A percentile compares a stretch with the other conserved stretches of the same genome.
These are phyloP conservation scores for Cephus pulcher DNA, from an alignment of 2,888 invertebrate species.

Conservation along the genomic window DNA sequence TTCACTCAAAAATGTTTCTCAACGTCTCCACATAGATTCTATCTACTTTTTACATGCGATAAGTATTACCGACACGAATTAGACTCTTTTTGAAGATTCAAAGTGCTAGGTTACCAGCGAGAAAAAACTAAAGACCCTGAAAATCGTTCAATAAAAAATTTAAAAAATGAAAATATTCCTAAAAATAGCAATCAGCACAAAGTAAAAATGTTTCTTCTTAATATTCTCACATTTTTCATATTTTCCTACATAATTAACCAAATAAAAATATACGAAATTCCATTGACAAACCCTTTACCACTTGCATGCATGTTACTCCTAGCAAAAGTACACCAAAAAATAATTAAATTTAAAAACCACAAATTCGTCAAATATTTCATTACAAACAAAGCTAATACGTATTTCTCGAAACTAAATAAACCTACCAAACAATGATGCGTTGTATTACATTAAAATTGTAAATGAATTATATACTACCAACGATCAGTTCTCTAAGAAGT, in stretches of 20 bases:
- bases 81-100: neutral
- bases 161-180: neutral
- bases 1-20: neutral
- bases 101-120: neutral
- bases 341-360: neutral
- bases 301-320: neutral
- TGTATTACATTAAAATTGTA: neutral
- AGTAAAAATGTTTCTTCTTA: neutral
- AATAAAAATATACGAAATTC: neutral
- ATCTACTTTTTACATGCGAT: neutral
- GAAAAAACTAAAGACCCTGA: neutral
- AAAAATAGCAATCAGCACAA: neutral
- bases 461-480: neutral
- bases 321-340: neutral
- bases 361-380: neutral
- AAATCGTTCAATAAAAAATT: neutral
- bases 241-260: neutral
- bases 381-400: neutral
- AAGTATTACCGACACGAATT: neutral
- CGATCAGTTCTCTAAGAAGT: neutral
- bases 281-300: neutral
- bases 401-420: neutral
- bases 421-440: neutral
- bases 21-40: neutral
- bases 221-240: neutral